phyloP scores from a whole-genome alignment of 2,888 invertebrate species.

The Lissonota sp. region DNA sequence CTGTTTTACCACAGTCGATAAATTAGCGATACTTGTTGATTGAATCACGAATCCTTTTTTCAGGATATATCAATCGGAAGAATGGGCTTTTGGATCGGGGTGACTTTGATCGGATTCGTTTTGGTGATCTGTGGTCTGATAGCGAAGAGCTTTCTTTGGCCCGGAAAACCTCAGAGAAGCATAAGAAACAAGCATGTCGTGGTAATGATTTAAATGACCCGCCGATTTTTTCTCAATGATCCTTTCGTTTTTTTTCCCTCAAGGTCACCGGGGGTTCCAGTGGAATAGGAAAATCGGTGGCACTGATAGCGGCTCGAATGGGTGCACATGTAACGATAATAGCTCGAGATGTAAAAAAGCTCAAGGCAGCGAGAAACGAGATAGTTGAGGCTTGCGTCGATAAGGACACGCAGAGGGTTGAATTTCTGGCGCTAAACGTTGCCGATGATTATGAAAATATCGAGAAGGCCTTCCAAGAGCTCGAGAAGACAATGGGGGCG shows the following conservation, averaged over 20 bases:
- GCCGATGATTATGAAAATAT: constrained; percentile 87
- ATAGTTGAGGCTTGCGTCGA: constrained; percentile 84
- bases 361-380: constrained; percentile 88
- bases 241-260: constrained; percentile 2
- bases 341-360: constrained; percentile 90
- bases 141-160: constrained; percentile 48
- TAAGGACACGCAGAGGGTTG: constrained; percentile 86
- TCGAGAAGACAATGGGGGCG: constrained; percentile 90
- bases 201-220: constrained; percentile 69
- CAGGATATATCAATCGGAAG: constrained; percentile 18
- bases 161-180: constrained; percentile 50
- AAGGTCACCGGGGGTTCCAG: constrained; percentile 97
- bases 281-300: constrained; percentile 96
- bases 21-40: not conserved
- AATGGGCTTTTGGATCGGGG: constrained; percentile 57
- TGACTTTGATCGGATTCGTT: constrained; percentile 51
- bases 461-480: constrained; percentile 85
- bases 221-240: no score
- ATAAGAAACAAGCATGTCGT: constrained; percentile 59
- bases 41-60: constrained; percentile 5
- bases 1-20: not conserved
- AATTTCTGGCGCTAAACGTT: constrained; percentile 89
- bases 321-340: constrained; percentile 97
- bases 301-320: constrained; percentile 89
- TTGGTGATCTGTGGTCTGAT: constrained; percentile 49